phyloP scores from a whole-genome alignment of 1,140 invertebrate species.

The Aphelenchoides avenae region DNA sequence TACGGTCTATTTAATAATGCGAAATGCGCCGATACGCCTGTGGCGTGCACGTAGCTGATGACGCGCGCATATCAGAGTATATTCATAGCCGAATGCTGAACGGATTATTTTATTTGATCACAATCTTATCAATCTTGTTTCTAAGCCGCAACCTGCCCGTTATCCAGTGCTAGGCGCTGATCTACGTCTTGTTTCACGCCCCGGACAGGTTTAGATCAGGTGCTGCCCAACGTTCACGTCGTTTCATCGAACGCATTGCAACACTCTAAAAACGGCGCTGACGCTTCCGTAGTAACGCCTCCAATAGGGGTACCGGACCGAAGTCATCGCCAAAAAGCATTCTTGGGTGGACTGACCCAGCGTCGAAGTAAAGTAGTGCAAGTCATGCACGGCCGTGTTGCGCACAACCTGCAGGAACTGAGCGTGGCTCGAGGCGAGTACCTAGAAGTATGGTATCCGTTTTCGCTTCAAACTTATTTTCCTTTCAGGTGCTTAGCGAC shows the following conservation, averaged over 20 bases:
- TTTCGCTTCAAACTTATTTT: constrained; percentile 8
- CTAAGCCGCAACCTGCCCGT: too few species aligned
- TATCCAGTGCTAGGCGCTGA: too few species aligned
- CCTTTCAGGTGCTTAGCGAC: constrained; percentile 78
- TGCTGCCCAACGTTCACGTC: constrained; percentile 25
- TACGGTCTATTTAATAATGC: too few species aligned
- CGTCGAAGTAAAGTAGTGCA: constrained; percentile 63
- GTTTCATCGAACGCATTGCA: neutral
- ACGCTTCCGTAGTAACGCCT: neutral
- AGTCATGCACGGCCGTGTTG: constrained; percentile 88
- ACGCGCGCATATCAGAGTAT: too few species aligned
- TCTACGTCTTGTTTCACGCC: too few species aligned
- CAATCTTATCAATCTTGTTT: too few species aligned
- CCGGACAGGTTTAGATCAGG: constrained; percentile 31
- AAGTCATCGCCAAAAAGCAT: constrained; percentile 43
- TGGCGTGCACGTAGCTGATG: too few species aligned
- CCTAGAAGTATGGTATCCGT: constrained; percentile 71
- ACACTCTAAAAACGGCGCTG: neutral
- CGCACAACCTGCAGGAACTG: constrained; percentile 96
- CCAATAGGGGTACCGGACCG: constrained; percentile 38
- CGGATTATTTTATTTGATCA: too few species aligned
- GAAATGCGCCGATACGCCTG: too few species aligned
- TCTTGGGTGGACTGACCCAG: constrained; percentile 39
- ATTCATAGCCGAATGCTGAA: too few species aligned
- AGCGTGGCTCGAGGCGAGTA: constrained; percentile 90